Percentiles rank a stretch among this genome's conserved stretches.
Evolutionary conservation across 1,140 invertebrate species (phyloP).

Genomic region (Musca domestica): DNA sequence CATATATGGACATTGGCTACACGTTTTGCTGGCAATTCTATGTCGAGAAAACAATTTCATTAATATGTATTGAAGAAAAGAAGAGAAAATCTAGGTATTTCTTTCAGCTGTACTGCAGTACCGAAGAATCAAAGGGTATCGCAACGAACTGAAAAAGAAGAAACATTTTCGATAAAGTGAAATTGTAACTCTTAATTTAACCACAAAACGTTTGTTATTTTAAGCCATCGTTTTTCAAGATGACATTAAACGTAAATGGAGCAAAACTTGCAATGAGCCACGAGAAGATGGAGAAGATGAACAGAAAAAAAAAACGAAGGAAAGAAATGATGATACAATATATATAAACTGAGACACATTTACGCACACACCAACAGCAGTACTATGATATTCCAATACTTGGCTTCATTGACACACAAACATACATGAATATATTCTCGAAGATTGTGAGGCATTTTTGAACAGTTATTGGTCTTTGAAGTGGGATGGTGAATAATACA

Average conservation of each 20-base stretch:
- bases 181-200: slow-evolving; percentile 5
- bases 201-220: slow-evolving; percentile 10
- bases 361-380: too few relatives aligned
- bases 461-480: too few relatives aligned
- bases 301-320: not conserved
- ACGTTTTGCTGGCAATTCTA: too few relatives aligned
- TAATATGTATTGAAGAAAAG: too few relatives aligned
- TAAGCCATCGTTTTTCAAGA: slow-evolving; percentile 15
- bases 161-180: not conserved
- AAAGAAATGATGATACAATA: not conserved
- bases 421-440: not conserved
- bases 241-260: slow-evolving; percentile 18
- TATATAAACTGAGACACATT: too few relatives aligned
- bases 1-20: too few relatives aligned
- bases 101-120: too few relatives aligned
- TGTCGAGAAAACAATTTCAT: too few relatives aligned
- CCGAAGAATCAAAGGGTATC: not conserved
- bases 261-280: slow-evolving; percentile 16
- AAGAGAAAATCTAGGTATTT: too few relatives aligned
- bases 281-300: not conserved
- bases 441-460: not conserved
- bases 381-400: too few relatives aligned
- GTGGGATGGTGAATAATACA: too few relatives aligned
- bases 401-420: too few relatives aligned
- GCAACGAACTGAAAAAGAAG: not conserved